Evolutionary conservation across 2,797 vertebrate species (phyloP).

Genomic region (Xiphorhynchus erythropygius): DNA sequence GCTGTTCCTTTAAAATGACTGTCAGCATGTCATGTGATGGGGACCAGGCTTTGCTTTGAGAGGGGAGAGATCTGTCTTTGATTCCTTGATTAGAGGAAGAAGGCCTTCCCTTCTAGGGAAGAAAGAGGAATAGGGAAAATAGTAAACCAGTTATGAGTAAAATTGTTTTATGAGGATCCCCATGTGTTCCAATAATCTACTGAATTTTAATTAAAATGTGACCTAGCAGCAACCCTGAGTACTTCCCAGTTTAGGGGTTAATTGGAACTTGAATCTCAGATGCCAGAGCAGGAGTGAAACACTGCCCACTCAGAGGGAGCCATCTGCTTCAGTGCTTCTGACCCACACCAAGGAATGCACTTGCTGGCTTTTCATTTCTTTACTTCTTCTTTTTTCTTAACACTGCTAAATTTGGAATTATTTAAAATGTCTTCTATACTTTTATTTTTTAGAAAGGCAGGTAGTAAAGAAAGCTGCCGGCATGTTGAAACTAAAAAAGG

Average conservation of each 20-base stretch:
- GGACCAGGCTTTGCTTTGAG: not conserved
- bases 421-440: not conserved
- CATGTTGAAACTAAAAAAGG: not conserved
- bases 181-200: not conserved
- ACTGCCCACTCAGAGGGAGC: not conserved
- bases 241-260: not conserved
- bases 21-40: not conserved
- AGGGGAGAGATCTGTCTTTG: not conserved
- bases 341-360: not conserved
- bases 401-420: not conserved
- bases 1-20: not conserved
- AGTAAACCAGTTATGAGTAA: not conserved
- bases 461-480: not conserved
- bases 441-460: not conserved
- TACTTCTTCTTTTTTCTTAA: not conserved
- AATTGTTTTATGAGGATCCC: not conserved
- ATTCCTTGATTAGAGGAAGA: not conserved
- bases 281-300: not conserved
- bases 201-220: conserved; percentile 32
- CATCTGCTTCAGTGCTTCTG: not conserved
- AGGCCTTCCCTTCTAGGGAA: not conserved
- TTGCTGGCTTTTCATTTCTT: conserved; percentile 6
- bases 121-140: not conserved
- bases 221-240: not conserved
- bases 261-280: conserved; percentile 12